Evolutionary conservation across 2,113 vertebrate species (phyloP), one percentile per base, ranked within the genome.

Genomic region (Zosterops hypoxanthus): DNA sequence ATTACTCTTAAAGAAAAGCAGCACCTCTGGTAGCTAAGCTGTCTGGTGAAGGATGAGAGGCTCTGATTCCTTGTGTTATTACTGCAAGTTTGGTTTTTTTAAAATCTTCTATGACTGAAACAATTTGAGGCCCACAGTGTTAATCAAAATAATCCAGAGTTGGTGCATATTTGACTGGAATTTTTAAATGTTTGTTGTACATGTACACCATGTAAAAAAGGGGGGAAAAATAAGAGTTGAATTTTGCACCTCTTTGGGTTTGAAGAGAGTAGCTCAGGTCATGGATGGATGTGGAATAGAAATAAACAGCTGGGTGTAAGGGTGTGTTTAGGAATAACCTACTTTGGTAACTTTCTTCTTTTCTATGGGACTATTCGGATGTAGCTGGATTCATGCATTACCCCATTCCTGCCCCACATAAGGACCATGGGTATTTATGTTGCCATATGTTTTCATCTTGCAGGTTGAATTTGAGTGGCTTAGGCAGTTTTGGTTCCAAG

Each of bases 381-480:
- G 2, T 5, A 36, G 39, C 66, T 91, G 82, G 33, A 47, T 90
- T 87, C 39, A 8, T 85, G 39, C 47, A 11, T 50, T 69, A 20
- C 23, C 11, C 25, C 22, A 9, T 53, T 86, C 26, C 69, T 84
- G 39, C 39, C 66, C 61, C 55, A 49, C 20, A 42, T 52, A 57
- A 39, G 11, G 33, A 68, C 53, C 11, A 3, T 6, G 77, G 29
- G 9, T 66, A 25, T 68, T 92, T 69, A 91, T 63, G 55, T 14
- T 86, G 20, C 42, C 11, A 2, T 61, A 6, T 90, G 46, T 50
- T 88, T 64, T 90, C 79, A 61, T 77, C 92, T 88, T 94, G 39
- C 97, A 99, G 99, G 99, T 99, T 49, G 99, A 99, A 96, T 99
- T 99, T 88, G 99, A 99, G 88, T 99, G 99, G 99, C 98, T 99